Base-by-base conservation (phyloP, 2,888 invertebrate genomes). In the Acrocyrtus sp. region DNA sequence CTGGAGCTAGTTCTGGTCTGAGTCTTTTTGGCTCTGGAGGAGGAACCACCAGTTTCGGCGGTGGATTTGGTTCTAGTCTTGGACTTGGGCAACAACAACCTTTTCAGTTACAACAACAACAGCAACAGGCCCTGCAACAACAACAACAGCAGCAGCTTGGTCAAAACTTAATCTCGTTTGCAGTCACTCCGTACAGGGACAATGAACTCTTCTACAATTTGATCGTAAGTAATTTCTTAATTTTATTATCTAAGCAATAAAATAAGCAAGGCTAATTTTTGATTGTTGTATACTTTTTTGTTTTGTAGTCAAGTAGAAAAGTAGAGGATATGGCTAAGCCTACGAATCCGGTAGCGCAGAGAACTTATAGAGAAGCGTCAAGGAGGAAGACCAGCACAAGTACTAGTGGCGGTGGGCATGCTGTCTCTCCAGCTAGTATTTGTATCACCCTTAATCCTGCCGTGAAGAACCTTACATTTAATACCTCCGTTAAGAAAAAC, bases 161-260 rank as follows among this genome's bases (percentile, higher is more conserved):
- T 0, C 51, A 62, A 19, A 29, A 22, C 21, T 48, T 48, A 3
- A 69, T 69, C 6, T 22, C 78, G 1, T 85, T 95, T 45, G 90
- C 92, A 0, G 90, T 92, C 0, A 88, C 92, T 0, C 96, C 96
- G 0, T 96, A 94, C 82, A 95, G 96, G 0, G 94, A 95, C 83
- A 92, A 92, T 39, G 92, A 94, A 0, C 88, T 96, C 0, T 91
- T 94, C 84, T 92, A 92, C 82, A 92, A 93, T 82, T 83, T 94
- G 39, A 78, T 81, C 53, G 81, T 81, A 76, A 70, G 79, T 68
- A 22, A 29, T 22, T 50, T 51, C 22, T 43, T 17, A n/a, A n/a
- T n/a, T n/a, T n/a, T n/a, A n/a, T n/a, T n/a, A n/a, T n/a, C n/a
- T n/a, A n/a, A n/a, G n/a, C n/a, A n/a, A n/a, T n/a, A n/a, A n/a